Evolutionary conservation across 2,113 vertebrate genomes (phyloP), one percentile per base, ranked within the genome.

Genomic region (Pangasianodon gigas): DNA sequence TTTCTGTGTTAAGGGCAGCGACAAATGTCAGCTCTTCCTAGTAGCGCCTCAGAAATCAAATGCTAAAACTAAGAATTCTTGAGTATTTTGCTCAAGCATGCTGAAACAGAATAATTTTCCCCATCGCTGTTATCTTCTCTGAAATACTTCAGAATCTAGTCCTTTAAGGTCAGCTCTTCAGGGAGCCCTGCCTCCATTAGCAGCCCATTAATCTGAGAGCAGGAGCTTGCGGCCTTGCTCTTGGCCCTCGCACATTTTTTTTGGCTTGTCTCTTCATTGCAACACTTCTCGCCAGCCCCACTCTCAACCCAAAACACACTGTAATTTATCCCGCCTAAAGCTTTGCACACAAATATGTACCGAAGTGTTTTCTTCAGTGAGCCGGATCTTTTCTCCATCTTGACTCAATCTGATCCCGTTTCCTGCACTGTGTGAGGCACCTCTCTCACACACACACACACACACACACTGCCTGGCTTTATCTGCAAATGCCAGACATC

Each of bases 341-440:
- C 92, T 89, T 46, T 88, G 85, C 82, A 92, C 94, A 94, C 94
- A 95, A 95, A 96, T 92, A 92, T 91, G 89, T 94, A 96, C 94
- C 94, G 93, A 94, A 92, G 92, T 93, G 90, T 83, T 92, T 92
- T 95, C 93, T 95, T 95, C 92, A 86, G 60, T 77, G 86, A 93
- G 90, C 92, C 81, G 85, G 94, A 92, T 93, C 83, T 89, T 85
- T 90, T 86, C 90, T 87, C 79, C 67, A 89, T 77, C 89, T 89
- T 90, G 92, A 94, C 92, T 93, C 90, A 13, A 87, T 75, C 56
- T 44, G 41, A 46, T 80, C 51, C n/a, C 2, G 41, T 46, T 60
- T 65, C 37, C 26, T 41, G 80, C 24, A 48, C 81, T 74, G 9
- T 77, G 80, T 19, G 90, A 91, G 91, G 48, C 48, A 52, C 14